These are phyloP conservation scores for Pteria penguin DNA, from an alignment of 2,888 invertebrate genomes.

Conservation along the genomic window DNA sequence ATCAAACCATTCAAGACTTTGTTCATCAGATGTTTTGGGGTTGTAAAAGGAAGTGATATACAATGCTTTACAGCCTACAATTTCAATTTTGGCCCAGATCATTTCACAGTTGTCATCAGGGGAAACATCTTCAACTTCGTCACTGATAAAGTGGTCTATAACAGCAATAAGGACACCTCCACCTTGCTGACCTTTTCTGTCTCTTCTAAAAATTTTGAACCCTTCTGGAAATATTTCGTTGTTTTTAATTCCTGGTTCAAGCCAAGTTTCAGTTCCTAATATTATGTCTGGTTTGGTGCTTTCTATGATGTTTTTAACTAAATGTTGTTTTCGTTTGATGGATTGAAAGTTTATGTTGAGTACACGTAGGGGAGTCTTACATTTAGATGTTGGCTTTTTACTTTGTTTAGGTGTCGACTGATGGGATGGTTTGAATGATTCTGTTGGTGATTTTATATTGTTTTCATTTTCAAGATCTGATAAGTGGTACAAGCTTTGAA, in stretches of 20 bases:
- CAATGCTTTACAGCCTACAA: constrained; percentile 12
- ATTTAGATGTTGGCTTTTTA: too few species aligned
- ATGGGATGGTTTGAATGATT: too few species aligned
- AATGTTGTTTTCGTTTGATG: constrained; percentile 2
- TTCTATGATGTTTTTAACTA: constrained; percentile 5
- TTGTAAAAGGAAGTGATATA: constrained; percentile 12
- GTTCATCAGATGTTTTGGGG: too few species aligned
- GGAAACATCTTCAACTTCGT: constrained; percentile 5
- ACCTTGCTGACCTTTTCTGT: constrained; percentile 14
- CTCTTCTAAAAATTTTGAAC: too few species aligned
- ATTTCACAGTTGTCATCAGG: constrained; percentile 7
- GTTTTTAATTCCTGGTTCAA: background rate
- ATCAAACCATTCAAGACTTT: constrained; percentile 17
- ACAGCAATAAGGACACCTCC: constrained; percentile 14
- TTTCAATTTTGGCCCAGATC: constrained; percentile 16
- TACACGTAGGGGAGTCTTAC: too few species aligned
- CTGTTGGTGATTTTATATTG: too few species aligned
- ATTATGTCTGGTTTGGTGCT: background rate
- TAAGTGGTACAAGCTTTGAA: too few species aligned
- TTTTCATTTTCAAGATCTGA: too few species aligned
- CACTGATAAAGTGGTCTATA: constrained; percentile 20
- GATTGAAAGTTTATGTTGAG: too few species aligned
- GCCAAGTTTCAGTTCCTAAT: constrained; percentile 10
- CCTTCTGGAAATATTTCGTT: constrained; percentile 5
- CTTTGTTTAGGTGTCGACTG: too few species aligned